phyloP scores from a whole-genome alignment of 2,888 invertebrate genomes.

The Folsomia candida region DNA sequence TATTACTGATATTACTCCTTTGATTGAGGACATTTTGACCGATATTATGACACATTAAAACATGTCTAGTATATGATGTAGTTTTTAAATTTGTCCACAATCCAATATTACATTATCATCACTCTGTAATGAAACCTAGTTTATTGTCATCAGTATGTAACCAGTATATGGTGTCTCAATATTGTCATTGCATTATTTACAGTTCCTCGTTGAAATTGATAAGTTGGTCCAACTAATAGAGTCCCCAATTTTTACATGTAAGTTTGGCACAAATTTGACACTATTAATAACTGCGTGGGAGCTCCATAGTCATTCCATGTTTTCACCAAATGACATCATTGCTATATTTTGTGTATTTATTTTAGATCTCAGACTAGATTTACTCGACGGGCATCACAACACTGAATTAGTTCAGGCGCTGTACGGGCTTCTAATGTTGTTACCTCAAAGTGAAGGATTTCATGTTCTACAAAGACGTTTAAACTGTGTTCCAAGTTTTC shows the following conservation, averaged over 20 bases:
- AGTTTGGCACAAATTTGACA: slow-evolving; percentile 56
- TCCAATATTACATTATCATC: no score
- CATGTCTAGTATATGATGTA: no score
- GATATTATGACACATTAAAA: no score
- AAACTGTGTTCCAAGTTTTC: slow-evolving; percentile 71
- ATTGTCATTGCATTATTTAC: no score
- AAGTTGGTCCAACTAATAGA: slow-evolving; percentile 96
- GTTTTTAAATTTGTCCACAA: no score
- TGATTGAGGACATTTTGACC: no score
- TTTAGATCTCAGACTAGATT: slow-evolving; percentile 84
- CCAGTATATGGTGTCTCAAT: no score
- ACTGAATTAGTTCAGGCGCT: slow-evolving; percentile 80
- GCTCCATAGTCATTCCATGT: no score
- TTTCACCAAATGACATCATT: no score
- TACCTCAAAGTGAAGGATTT: slow-evolving; percentile 97
- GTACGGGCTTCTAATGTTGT: slow-evolving; percentile 92
- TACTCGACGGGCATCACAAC: slow-evolving; percentile 73
- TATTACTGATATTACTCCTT: no score
- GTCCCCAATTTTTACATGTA: slow-evolving; percentile 98
- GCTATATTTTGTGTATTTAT: slow-evolving; percentile 30
- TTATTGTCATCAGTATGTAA: no score
- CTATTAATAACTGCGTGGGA: background rate
- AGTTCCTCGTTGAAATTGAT: slow-evolving; percentile 91
- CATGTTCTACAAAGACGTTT: slow-evolving; percentile 76
- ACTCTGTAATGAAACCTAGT: no score